These are phyloP conservation scores for Rhopalosiphum maidis DNA, from an alignment of 1,140 invertebrate species.

Conservation along the genomic window DNA sequence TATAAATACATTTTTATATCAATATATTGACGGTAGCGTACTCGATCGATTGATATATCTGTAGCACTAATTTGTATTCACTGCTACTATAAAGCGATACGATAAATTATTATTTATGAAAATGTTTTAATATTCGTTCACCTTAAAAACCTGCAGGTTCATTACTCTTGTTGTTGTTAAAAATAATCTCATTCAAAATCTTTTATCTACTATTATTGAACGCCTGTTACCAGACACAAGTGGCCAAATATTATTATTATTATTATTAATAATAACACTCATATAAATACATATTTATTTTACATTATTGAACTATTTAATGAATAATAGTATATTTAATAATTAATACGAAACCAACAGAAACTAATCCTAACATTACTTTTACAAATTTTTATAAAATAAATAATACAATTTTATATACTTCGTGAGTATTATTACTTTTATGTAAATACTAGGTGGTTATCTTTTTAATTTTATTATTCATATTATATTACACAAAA, in stretches of 20 bases:
- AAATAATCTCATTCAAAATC: constrained; percentile 12
- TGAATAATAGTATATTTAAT: not conserved
- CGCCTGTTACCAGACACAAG: not conserved
- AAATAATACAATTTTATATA: not conserved
- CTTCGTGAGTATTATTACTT: not conserved
- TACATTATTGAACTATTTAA: not conserved
- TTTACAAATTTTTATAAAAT: not conserved
- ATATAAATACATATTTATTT: not conserved
- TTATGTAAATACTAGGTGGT: not conserved
- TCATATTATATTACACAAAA: not conserved
- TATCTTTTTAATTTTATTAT: not conserved
- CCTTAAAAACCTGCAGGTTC: not conserved
- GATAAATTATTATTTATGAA: not conserved
- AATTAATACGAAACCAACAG: not conserved
- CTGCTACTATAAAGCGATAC: not conserved
- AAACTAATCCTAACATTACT: not conserved
- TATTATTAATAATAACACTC: not conserved
- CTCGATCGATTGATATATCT: not conserved
- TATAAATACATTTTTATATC: not conserved
- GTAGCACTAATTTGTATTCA: not conserved
- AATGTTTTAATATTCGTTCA: not conserved
- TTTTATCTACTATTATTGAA: not conserved
- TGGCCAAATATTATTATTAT: constrained; percentile 24
- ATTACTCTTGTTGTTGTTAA: not conserved
- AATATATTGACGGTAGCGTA: not conserved